Percentiles rank a stretch among this genome's conserved stretches.
Evolutionary conservation across 2,797 vertebrate genomes (phyloP).

Genomic region (Malacoraja senta): DNA sequence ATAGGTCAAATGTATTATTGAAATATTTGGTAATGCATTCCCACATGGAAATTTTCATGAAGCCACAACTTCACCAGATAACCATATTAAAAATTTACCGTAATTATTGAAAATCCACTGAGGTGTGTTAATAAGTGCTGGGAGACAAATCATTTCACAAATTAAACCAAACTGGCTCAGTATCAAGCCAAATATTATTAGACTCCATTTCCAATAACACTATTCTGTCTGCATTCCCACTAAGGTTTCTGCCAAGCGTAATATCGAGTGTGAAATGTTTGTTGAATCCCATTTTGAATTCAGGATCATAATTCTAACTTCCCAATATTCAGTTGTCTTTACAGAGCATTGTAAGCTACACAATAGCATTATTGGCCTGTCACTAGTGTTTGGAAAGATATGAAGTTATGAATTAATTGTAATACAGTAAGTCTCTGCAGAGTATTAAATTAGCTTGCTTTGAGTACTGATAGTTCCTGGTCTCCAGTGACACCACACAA

Average conservation of each 20-base stretch:
- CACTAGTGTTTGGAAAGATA: neutral
- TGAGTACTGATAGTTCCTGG: neutral
- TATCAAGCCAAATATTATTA: neutral
- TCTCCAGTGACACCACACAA: neutral
- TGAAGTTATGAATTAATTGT: neutral
- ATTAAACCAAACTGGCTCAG: neutral
- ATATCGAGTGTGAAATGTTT: neutral
- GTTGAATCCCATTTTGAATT: neutral
- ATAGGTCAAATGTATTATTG: neutral
- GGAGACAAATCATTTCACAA: neutral
- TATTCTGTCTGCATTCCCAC: neutral
- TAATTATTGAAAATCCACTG: neutral
- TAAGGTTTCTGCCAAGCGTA: neutral
- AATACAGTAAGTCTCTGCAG: neutral
- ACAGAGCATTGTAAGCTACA: neutral
- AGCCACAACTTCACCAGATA: neutral
- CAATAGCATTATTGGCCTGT: neutral
- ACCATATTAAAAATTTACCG: neutral
- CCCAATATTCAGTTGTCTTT: neutral
- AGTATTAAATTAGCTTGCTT: neutral
- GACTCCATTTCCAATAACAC: neutral
- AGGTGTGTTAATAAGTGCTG: neutral
- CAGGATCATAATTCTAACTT: neutral
- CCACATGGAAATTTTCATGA: constrained; percentile 10
- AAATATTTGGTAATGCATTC: constrained; percentile 2